phyloP scores from a whole-genome alignment of 2,113 vertebrate genomes.

The Pipra filicauda region DNA sequence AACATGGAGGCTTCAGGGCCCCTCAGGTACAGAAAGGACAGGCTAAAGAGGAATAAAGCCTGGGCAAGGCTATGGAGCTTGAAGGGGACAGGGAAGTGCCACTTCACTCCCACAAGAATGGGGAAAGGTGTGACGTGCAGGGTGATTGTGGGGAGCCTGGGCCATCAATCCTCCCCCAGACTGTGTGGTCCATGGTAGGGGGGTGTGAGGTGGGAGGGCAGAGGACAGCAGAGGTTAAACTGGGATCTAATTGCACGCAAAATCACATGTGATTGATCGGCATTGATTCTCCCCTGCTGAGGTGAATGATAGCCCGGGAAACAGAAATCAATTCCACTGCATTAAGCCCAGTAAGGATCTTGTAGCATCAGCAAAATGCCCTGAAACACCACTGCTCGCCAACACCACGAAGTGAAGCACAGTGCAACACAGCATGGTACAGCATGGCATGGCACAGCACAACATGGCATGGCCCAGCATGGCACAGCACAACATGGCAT shows the following conservation, averaged over 20 bases:
- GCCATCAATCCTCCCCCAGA: constrained; percentile 32
- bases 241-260: constrained; percentile 36
- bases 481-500: no score
- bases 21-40: neutral
- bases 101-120: neutral
- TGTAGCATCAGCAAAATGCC: constrained; percentile 4
- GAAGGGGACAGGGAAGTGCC: neutral
- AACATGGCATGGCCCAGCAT: no score
- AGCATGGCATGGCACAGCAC: no score
- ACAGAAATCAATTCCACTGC: constrained; percentile 75
- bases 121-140: neutral
- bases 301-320: constrained; percentile 70
- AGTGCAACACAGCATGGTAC: rapidly evolving
- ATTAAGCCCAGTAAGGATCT: constrained; percentile 69
- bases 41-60: neutral
- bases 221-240: constrained; percentile 62
- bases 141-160: neutral
- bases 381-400: neutral
- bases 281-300: constrained; percentile 70
- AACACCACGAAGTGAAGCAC: rapidly evolving
- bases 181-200: neutral
- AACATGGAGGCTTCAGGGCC: neutral
- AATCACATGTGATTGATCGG: constrained; percentile 58
- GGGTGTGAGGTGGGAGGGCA: neutral
- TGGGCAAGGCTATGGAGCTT: neutral